These are phyloP conservation scores for Takifugu ocellatus DNA, from an alignment of 2,797 vertebrate genomes.

Conservation along the genomic window DNA sequence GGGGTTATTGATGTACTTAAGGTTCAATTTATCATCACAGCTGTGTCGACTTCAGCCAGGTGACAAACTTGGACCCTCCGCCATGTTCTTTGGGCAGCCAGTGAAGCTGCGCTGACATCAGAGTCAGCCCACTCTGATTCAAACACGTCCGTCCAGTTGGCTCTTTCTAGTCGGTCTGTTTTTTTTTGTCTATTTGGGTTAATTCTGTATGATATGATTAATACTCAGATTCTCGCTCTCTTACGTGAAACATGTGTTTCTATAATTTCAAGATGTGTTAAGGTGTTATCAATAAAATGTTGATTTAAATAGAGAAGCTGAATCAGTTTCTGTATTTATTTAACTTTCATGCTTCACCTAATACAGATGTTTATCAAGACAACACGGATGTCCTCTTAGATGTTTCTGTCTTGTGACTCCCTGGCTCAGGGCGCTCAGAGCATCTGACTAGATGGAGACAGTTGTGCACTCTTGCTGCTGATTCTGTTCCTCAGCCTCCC, in stretches of 20 bases:
- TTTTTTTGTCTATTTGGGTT: slow-evolving; percentile 67
- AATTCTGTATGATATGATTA: slow-evolving; percentile 71
- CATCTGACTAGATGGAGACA: slow-evolving; percentile 25
- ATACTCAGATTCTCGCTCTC: slow-evolving; percentile 74
- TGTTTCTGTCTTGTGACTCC: too few relatives aligned
- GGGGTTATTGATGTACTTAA: neutral
- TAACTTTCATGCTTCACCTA: neutral
- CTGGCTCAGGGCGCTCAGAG: slow-evolving; percentile 33
- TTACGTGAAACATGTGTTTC: slow-evolving; percentile 76
- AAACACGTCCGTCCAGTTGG: slow-evolving; percentile 60
- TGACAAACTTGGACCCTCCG: slow-evolving; percentile 29
- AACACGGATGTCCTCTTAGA: too few relatives aligned
- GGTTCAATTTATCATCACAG: neutral
- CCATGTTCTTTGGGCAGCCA: slow-evolving; percentile 30
- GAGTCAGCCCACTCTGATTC: slow-evolving; percentile 42
- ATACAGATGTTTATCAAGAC: too few relatives aligned
- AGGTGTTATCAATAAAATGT: slow-evolving; percentile 80
- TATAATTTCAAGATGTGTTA: slow-evolving; percentile 78
- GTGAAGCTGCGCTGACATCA: slow-evolving; percentile 62
- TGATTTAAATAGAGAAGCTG: slow-evolving; percentile 64
- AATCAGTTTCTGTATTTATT: slow-evolving; percentile 9
- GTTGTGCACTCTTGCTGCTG: slow-evolving; percentile 7
- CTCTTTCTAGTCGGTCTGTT: slow-evolving; percentile 60
- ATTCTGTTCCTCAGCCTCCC: slow-evolving; percentile 34
- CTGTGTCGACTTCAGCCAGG: slow-evolving; percentile 2